Base-by-base conservation (phyloP, 92 coral and sea anemone species). In the Heteractis magnifica region DNA sequence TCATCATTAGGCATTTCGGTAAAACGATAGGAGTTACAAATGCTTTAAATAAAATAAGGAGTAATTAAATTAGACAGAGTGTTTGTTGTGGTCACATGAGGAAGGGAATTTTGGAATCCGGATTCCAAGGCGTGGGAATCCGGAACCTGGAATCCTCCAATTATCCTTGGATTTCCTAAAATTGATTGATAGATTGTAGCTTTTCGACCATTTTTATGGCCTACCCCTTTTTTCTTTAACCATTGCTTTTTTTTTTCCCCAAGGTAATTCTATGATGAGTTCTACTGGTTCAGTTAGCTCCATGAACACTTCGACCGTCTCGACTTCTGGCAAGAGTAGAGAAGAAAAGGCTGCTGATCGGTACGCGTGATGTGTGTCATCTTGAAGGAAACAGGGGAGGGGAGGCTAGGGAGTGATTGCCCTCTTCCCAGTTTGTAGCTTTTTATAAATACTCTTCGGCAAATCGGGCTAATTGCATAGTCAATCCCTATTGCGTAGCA, bases 301-400 rank as follows among this genome's bases (percentile, higher is more conserved):
- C 49, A 86, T 92, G 13, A 89, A 90, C 53, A 89, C 95, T 16
- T 88, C 90, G 55, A 87, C 87, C 76, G 87, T 91, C 11, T 85
- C 94, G 16, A 85, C 91, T 41, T 89, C 97, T 51, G 91, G 82
- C 49, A 93, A 85, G 81, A 93, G 95, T 86, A 89, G 95, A 53
- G 98, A 93, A 83, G 98, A 93, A 88, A 93, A 93, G 44, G 89
- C 95, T 74, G 98, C 95, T 79, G 98, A 93, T 88, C 85, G 98
- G 98, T 93, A 87, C 48, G 88, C 20, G 6, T 56, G 12, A 20
- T 49, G 7, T 75, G 11, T 73, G 7, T 44, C 13, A 15, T 34
- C 6, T 73, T 73, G 51, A 10, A 4, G 55, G 23, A 51, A 11
- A 12, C 44, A 73, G 77, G 19, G 20, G 14, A 73, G 55, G 6